Conservation (phyloP, 2,888 invertebrate genomes). For the Oegoconia quadripuncta region DNA sequence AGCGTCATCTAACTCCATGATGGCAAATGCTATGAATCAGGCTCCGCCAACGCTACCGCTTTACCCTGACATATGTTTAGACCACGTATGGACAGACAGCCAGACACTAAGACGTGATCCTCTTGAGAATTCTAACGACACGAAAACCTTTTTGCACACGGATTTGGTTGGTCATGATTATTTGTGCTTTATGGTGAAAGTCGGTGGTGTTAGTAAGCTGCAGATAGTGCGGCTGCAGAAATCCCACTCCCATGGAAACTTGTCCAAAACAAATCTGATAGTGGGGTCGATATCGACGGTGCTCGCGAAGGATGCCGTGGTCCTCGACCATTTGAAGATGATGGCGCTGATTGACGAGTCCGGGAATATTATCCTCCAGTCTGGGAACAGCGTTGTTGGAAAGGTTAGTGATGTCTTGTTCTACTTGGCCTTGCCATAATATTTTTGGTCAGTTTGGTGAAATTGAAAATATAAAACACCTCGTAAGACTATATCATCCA, state of each 20-base stretch:
- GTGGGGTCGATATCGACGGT: constrained; percentile 87
- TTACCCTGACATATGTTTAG: constrained; percentile 92
- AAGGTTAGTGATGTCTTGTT: constrained; percentile 67
- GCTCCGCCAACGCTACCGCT: constrained; percentile 82
- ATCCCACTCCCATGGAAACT: constrained; percentile 70
- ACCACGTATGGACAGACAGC: constrained; percentile 93
- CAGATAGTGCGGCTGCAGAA: constrained; percentile 84
- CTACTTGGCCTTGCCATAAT: no score
- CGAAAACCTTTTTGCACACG: constrained; percentile 89
- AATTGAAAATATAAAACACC: no score
- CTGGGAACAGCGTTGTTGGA: constrained; percentile 88
- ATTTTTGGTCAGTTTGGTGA: no score
- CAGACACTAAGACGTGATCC: constrained; percentile 54
- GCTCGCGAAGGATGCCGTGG: constrained; percentile 90
- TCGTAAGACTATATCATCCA: no score
- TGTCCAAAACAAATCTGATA: constrained; percentile 81
- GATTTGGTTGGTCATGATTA: constrained; percentile 92
- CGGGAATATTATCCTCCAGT: constrained; percentile 89
- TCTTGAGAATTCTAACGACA: constrained; percentile 50
- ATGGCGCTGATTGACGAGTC: constrained; percentile 89
- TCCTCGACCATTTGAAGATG: constrained; percentile 89
- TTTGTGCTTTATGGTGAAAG: constrained; percentile 85
- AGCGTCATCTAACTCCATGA: constrained; percentile 64
- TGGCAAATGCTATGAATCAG: constrained; percentile 67
- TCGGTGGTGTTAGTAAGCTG: constrained; percentile 69